These are phyloP conservation scores for Saguinus imperator DNA, from an alignment of 2,113 vertebrate species.

Conservation along the genomic window DNA sequence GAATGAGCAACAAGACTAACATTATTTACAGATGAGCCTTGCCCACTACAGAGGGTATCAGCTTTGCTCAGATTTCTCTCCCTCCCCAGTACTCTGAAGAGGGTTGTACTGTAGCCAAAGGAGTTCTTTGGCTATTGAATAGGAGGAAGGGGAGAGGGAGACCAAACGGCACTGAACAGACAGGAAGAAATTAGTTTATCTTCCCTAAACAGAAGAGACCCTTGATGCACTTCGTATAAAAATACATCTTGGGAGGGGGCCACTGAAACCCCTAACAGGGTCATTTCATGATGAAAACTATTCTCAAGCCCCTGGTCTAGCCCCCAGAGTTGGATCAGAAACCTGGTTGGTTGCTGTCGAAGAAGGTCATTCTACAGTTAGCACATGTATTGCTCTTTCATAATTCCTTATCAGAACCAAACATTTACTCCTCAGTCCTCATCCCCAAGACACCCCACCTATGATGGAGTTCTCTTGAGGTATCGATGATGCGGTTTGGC, in stretches of 20 bases:
- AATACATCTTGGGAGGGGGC: not conserved
- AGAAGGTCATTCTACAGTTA: not conserved
- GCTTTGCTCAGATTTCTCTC: not conserved
- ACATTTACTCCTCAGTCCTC: not conserved
- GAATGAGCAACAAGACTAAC: not conserved
- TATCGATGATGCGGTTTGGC: not conserved
- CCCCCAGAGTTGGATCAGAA: not conserved
- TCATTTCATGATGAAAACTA: not conserved
- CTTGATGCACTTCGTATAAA: not conserved
- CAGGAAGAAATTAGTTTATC: not conserved
- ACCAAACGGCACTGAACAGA: not conserved
- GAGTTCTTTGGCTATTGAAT: not conserved
- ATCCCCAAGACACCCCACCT: not conserved
- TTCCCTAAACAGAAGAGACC: not conserved
- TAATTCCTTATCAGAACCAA: not conserved
- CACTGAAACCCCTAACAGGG: not conserved
- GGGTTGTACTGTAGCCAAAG: not conserved
- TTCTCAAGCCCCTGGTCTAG: not conserved
- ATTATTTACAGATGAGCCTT: not conserved
- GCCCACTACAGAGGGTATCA: not conserved
- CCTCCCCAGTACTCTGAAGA: not conserved
- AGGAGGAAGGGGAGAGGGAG: not conserved
- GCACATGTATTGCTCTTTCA: not conserved
- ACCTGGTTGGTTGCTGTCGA: not conserved
- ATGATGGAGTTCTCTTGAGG: not conserved